A percentile compares a stretch with the other conserved stretches of the same genome.
phyloP scores from a whole-genome alignment of 1,140 invertebrate genomes.

The Tetramorium alpestre region DNA sequence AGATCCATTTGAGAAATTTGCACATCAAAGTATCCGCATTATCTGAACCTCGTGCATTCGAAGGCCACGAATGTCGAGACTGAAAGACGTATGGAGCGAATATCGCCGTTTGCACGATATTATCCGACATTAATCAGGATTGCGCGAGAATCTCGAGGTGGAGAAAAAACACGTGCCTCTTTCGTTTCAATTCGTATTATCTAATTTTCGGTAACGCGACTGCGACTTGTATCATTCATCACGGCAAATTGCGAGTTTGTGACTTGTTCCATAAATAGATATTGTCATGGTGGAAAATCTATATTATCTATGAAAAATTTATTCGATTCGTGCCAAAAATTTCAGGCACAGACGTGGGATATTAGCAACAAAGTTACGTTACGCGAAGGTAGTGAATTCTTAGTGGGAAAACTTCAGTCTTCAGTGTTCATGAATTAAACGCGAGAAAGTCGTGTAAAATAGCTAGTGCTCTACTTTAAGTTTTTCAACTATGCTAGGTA shows the following conservation, averaged over 20 bases:
- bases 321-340: slow-evolving; percentile 5
- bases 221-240: slow-evolving; percentile 41
- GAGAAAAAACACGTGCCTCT: slow-evolving; percentile 10
- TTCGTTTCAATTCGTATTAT: slow-evolving; percentile 63
- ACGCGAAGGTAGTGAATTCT: neutral
- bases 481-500: neutral
- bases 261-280: slow-evolving; percentile 7
- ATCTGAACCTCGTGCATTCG: slow-evolving; percentile 11
- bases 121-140: slow-evolving; percentile 83
- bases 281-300: neutral
- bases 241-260: slow-evolving; percentile 23
- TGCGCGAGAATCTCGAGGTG: slow-evolving; percentile 55
- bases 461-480: neutral
- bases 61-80: slow-evolving; percentile 24
- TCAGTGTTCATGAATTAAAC: slow-evolving; percentile 43
- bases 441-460: slow-evolving; percentile 4
- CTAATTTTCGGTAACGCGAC: neutral
- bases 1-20: slow-evolving; percentile 38
- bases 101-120: slow-evolving; percentile 80
- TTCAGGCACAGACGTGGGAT: neutral
- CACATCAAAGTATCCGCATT: slow-evolving; percentile 60
- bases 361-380: slow-evolving; percentile 21
- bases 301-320: neutral
- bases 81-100: slow-evolving; percentile 70
- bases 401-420: neutral